phyloP scores from a whole-genome alignment of 2,888 invertebrate species.

The Phymatocera aterrima region DNA sequence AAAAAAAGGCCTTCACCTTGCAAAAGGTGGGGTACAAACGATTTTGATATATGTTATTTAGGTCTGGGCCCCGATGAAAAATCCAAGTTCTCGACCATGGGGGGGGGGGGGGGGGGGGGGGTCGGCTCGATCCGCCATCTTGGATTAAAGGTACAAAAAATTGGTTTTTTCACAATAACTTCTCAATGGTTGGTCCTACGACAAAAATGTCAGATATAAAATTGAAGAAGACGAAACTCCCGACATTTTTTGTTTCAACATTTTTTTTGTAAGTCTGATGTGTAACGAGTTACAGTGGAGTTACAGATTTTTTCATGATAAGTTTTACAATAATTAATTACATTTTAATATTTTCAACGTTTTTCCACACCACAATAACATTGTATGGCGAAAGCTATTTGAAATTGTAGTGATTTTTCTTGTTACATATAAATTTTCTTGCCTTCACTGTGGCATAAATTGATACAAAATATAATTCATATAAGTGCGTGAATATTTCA shows the following conservation, averaged over 20 bases:
- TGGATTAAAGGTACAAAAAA: too few species aligned
- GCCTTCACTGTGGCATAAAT: too few species aligned
- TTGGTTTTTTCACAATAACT: too few species aligned
- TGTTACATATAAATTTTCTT: background rate
- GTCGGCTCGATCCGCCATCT: too few species aligned
- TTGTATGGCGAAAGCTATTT: background rate
- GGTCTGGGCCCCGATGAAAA: too few species aligned
- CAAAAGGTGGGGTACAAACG: too few species aligned
- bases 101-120: too few species aligned
- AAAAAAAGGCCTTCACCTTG: too few species aligned
- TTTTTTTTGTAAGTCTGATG: background rate
- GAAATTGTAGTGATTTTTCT: background rate
- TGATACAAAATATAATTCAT: background rate
- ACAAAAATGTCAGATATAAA: background rate
- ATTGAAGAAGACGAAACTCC: background rate
- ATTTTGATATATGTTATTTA: too few species aligned
- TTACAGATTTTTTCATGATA: background rate
- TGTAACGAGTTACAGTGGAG: background rate
- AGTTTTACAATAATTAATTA: background rate
- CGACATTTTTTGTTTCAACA: background rate
- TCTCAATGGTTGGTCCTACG: background rate
- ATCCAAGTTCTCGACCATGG: too few species aligned
- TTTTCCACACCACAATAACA: background rate
- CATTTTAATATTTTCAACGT: background rate
- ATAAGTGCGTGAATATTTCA: background rate